Base-by-base conservation (phyloP, 1,140 invertebrate genomes). In the Pseudomyrmex pallidus region DNA sequence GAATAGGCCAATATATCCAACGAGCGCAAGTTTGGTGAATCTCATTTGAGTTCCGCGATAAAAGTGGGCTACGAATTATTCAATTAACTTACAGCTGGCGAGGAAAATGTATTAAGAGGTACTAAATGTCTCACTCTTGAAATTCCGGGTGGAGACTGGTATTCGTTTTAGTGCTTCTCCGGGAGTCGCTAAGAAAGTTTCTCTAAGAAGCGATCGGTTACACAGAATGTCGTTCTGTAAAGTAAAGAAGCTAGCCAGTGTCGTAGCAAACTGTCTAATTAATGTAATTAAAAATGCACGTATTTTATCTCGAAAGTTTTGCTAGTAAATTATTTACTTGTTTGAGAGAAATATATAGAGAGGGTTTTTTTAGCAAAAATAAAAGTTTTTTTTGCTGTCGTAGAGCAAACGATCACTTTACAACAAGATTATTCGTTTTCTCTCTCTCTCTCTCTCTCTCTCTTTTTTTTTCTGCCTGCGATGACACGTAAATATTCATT, bases 71-170 rank as follows among this genome's bases (percentile, higher is more conserved):
- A 59, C 76, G 22, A 72, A 80, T 80, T 80, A 80, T 80, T 72
- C 54, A 80, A 80, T 80, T 50, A 78, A 78, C 17, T 44, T 80
- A 48, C 54, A 52, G 12, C 25, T 50, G 35, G 59, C 13, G 44
- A 72, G n/a, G 46, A 50, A 35, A 80, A 72, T 17, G 52, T 80
- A 80, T 80, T 80, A 80, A 80, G 66, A 59, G 76, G 54, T 25
- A 70, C 54, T 80, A 72, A 80, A 80, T 72, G 54, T 80, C 76
- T 70, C 12, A 59, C 54, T 70, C 17, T 72, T 80, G 76, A 80
- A 80, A 80, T 70, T 80, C 56, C 54, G 12, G 17, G 68, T 44
- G 17, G 22, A n/a, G 44, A 80, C 54, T 25, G 22, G 12, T 44
- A 70, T 59, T 80, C 76, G 46, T 80, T 70, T 72, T 59, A 59